phyloP scores from a whole-genome alignment of 2,113 vertebrate species.

The Cyanoramphus novaezelandiae region DNA sequence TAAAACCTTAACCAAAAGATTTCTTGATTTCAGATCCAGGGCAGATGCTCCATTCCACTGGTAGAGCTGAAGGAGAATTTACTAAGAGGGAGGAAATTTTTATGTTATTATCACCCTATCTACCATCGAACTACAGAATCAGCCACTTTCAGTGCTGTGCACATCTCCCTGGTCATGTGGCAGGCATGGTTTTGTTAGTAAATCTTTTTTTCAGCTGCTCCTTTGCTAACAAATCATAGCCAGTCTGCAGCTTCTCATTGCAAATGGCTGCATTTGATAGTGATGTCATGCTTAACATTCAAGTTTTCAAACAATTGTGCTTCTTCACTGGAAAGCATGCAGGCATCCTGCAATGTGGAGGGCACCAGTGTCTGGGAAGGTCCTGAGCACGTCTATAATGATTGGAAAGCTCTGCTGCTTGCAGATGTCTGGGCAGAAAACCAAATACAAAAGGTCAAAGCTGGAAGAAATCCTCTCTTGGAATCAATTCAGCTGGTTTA shows the following conservation, averaged over 20 bases:
- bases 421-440: not conserved
- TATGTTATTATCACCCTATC: not conserved
- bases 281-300: not conserved
- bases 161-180: not conserved
- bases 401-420: not conserved
- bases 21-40: not conserved
- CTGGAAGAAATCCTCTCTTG: not conserved
- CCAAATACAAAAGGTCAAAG: not conserved
- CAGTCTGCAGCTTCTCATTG: not conserved
- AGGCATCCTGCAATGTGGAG: not conserved
- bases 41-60: not conserved
- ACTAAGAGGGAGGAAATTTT: not conserved
- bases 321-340: not conserved
- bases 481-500: not conserved
- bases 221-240: not conserved
- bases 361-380: not conserved
- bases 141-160: not conserved
- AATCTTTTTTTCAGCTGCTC: not conserved
- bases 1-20: not conserved
- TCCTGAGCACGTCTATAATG: fast-evolving
- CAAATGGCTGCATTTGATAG: not conserved
- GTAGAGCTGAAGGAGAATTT: not conserved
- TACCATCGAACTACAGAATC: not conserved
- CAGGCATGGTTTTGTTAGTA: not conserved
- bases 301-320: not conserved